Base-by-base conservation (phyloP, 2,797 vertebrate species). In the Sandelia bainsii region DNA sequence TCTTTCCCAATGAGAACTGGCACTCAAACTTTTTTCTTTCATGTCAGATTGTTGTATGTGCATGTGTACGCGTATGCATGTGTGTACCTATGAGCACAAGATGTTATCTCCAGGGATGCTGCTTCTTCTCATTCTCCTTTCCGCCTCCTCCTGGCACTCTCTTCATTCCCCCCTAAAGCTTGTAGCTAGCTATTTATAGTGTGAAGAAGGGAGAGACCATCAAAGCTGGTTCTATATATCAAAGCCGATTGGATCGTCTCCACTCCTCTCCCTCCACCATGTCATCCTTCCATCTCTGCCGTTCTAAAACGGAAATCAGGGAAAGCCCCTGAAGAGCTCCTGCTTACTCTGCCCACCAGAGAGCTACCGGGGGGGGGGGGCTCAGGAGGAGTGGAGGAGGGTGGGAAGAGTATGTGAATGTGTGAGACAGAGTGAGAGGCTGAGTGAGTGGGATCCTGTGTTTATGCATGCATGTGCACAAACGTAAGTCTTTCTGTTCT, bases 151-250 rank as follows among this genome's bases (percentile, higher is more conserved):
- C 78, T 85, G 84, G 87, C 81, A 57, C 80, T 83, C 78, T 71
- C 60, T 49, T 72, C 49, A 12, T 66, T 79, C 57, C 0, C 69
- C 77, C 88, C 88, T 73, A 65, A 87, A 92, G 91, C 87, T n/a
- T 87, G 81, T 82, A 86, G 82, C 80, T 70, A 19, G 77, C 90
- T 93, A 92, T 94, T 93, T 92, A 92, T 92, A 93, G 91, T 59
- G 82, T 84, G 82, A 86, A 87, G 85, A 90, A 80, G 80, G 74
- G 79, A 73, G 83, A 92, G 87, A 88, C 90, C 89, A 93, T 94
- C 90, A 94, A 93, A 94, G 91, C 87, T 79, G 86, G 78, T 91
- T 89, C 84, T 72, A 89, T 92, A 89, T 91, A 93, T 94, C 91
- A 95, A 93, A 94, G 92, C 78, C 61, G 48, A 90, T 88, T 84